These are phyloP conservation scores for Eriocheir sinensis DNA, from an alignment of 1,140 invertebrate species.

Conservation along the genomic window DNA sequence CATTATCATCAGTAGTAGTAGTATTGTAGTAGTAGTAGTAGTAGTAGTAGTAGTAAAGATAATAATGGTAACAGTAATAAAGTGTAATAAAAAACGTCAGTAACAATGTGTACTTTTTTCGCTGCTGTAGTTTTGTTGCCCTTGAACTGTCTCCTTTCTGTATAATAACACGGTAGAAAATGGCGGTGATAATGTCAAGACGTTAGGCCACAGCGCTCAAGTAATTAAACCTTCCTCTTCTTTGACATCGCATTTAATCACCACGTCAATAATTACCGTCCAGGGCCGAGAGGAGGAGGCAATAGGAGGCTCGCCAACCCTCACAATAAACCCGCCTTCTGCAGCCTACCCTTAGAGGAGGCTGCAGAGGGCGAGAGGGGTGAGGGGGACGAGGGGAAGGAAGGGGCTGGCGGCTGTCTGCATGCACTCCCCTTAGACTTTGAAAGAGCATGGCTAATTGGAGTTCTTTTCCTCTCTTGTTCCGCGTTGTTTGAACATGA, in stretches of 20 bases:
- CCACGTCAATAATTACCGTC: background rate
- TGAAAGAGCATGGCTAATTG: slow-evolving; percentile 54
- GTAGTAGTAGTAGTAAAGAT: too few relatives aligned
- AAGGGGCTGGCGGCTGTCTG: background rate
- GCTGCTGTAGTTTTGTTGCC: too few relatives aligned
- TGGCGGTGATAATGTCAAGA: background rate
- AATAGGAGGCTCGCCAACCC: background rate
- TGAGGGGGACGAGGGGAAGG: background rate
- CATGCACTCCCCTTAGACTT: slow-evolving; percentile 17
- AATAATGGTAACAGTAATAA: too few relatives aligned
- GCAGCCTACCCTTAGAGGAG: slow-evolving; percentile 10
- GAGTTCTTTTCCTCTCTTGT: slow-evolving; percentile 37
- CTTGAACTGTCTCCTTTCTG: too few relatives aligned
- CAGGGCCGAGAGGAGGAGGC: background rate
- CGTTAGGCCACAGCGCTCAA: background rate
- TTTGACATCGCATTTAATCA: background rate
- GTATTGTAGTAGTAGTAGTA: too few relatives aligned
- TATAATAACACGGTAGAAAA: background rate
- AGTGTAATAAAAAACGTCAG: too few relatives aligned
- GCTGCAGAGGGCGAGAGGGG: background rate
- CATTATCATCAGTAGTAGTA: too few relatives aligned
- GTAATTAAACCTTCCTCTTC: background rate
- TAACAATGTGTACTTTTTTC: too few relatives aligned
- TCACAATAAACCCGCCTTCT: background rate
- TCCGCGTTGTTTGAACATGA: slow-evolving; percentile 41